These are phyloP conservation scores for Taeniopygia guttata DNA, from an alignment of 2,797 vertebrate species.

Conservation along the genomic window DNA sequence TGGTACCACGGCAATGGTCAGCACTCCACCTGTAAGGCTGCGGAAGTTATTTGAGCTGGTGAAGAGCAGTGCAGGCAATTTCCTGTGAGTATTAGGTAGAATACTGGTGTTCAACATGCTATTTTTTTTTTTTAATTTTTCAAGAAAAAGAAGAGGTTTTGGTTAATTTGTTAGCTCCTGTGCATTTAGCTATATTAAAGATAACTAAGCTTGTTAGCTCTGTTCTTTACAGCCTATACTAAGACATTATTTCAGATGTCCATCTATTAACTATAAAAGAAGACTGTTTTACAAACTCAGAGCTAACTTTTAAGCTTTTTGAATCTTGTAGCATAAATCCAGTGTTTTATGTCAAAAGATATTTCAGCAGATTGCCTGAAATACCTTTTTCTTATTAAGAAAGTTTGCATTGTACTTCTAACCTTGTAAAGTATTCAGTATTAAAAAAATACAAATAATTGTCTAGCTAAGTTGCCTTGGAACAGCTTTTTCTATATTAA, in stretches of 20 bases:
- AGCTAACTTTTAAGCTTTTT: not conserved
- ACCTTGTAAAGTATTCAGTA: not conserved
- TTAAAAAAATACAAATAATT: not conserved
- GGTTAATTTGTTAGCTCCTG: not conserved
- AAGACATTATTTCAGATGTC: not conserved
- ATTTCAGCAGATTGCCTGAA: not conserved
- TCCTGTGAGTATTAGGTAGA: not conserved
- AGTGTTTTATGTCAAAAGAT: not conserved
- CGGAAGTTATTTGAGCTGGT: rapidly evolving
- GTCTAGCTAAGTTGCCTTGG: not conserved
- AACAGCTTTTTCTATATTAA: not conserved
- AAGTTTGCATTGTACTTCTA: not conserved
- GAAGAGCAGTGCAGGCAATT: not conserved
- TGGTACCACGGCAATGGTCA: not conserved
- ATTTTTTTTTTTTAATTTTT: not conserved
- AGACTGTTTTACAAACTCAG: not conserved
- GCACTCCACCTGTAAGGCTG: not conserved
- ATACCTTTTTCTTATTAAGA: not conserved
- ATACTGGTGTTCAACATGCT: rapidly evolving
- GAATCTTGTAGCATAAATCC: not conserved
- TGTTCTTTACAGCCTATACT: not conserved
- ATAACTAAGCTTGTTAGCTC: not conserved
- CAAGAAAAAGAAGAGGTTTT: not conserved
- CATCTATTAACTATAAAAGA: not conserved
- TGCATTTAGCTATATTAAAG: not conserved